Base-by-base conservation (phyloP, 1,140 invertebrate genomes). In the Drosophila burlai region DNA sequence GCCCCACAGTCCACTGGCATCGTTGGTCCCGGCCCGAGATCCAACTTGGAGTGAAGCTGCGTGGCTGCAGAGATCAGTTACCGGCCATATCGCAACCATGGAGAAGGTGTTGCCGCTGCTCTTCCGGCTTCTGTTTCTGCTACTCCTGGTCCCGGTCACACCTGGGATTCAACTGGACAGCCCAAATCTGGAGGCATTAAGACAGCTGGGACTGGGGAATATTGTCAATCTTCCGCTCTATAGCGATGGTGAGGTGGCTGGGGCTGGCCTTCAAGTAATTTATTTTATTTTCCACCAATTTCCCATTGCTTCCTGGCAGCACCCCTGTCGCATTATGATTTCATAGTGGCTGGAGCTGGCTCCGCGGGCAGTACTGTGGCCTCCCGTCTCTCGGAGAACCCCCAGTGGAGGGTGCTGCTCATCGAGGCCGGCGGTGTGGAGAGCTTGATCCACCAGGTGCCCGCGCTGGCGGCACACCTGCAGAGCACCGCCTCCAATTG, bases 341-440 rank as follows among this genome's bases (percentile, higher is more conserved):
- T 97, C 80, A 96, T 98, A 40, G 94, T 97, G 43, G 95, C 99
- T 3, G 98, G 98, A 1, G 97, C 96, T 1, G 98, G 98, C 5
- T 98, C 97, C 0, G 93, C 93, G 93, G 96, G 96, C 43, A 95
- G 97, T 40, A 98, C 98, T 1, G 87, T 99, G 21, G 98, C 98
- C 0, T 97, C 96, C 81, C 94, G 96, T 8, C 91, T 97, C 93
- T 73, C 93, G 0, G 94, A 95, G 83, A 93, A 94, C 29, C 83
- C 84, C 13, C 79, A 93, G 4, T 94, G 93, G 93, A 93, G 93
- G 55, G 94, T 96, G 3, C 91, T 96, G 15, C 81, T 96, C 10
- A 91, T 96, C 6, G 95, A 96, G 91, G 95, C 95, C 4, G 96
- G 96, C 1, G 94, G 94, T 9, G 95, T 95, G 63, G 96, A 97